A percentile compares a stretch with the other conserved stretches of the same genome.
These are phyloP conservation scores for Eubasilissa regina DNA, from an alignment of 1,140 invertebrate genomes.

Conservation along the genomic window DNA sequence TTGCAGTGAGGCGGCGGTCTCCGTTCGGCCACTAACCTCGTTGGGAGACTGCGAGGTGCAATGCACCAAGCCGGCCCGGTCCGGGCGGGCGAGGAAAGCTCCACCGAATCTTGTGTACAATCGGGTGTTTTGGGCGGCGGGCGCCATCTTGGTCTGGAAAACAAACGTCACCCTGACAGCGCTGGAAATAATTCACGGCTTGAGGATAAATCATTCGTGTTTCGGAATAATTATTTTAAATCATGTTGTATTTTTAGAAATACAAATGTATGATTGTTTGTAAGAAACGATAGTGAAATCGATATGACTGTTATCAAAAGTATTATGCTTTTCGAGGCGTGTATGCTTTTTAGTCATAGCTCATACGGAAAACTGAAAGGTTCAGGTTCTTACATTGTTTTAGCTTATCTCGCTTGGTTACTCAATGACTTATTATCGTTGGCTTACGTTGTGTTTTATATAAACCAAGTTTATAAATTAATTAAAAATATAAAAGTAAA, in stretches of 20 bases:
- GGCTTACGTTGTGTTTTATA: too few relatives aligned
- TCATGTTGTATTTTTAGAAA: not conserved
- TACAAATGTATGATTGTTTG: not conserved
- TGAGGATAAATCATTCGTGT: not conserved
- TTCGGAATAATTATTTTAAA: not conserved
- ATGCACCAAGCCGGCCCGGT: conserved; percentile 11
- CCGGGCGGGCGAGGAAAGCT: not conserved
- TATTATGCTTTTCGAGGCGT: too few relatives aligned
- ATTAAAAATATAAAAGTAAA: too few relatives aligned
- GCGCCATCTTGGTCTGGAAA: conserved; percentile 1
- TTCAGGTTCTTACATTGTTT: too few relatives aligned
- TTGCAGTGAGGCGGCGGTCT: too few relatives aligned
- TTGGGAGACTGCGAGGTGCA: conserved; percentile 35
- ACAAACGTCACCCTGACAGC: conserved; percentile 6
- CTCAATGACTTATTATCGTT: too few relatives aligned
- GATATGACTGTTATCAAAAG: not conserved
- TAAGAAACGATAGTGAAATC: not conserved
- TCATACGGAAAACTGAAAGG: too few relatives aligned
- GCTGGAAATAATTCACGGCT: not conserved
- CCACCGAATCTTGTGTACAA: not conserved
- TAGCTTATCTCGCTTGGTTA: too few relatives aligned
- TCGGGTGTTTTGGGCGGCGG: not conserved
- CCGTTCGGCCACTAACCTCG: conserved; percentile 24
- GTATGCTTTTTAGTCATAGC: too few relatives aligned
- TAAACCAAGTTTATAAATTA: too few relatives aligned